A percentile compares a stretch with the other conserved stretches of the same genome.
phyloP scores from a whole-genome alignment of 2,888 invertebrate genomes.

The Euclidia mi region DNA sequence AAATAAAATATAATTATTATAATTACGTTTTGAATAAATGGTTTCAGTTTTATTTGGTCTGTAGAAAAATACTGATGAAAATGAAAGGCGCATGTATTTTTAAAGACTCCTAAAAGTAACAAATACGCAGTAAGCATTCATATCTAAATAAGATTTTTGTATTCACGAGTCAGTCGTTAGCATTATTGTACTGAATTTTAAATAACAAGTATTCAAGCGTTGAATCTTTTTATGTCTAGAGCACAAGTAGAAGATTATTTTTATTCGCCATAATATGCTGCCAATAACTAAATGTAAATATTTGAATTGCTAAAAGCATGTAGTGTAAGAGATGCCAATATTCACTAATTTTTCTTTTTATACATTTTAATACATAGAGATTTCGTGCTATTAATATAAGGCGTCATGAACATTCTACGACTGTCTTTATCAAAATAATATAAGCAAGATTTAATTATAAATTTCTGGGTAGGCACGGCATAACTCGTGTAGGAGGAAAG shows the following conservation, averaged over 20 bases:
- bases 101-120: background rate
- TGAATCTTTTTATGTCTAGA: too few species aligned
- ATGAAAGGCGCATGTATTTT: background rate
- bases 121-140: too few species aligned
- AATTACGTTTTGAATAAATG: too few species aligned
- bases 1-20: too few species aligned
- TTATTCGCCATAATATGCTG: too few species aligned
- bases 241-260: background rate
- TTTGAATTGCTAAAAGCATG: slow-evolving; percentile 4
- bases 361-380: slow-evolving; percentile 1
- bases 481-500: too few species aligned
- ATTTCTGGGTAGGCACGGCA: too few species aligned
- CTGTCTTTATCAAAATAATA: background rate
- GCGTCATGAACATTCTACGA: background rate
- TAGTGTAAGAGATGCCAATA: slow-evolving; percentile 3
- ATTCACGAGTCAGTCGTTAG: background rate
- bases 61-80: background rate
- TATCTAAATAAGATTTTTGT: background rate
- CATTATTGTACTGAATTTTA: too few species aligned
- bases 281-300: slow-evolving; percentile 4
- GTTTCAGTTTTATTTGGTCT: too few species aligned
- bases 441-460: too few species aligned
- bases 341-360: slow-evolving; percentile 6
- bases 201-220: too few species aligned
- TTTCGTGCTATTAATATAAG: background rate